These are phyloP conservation scores for Frankliniella fusca DNA, from an alignment of 2,888 invertebrate genomes.

Conservation along the genomic window DNA sequence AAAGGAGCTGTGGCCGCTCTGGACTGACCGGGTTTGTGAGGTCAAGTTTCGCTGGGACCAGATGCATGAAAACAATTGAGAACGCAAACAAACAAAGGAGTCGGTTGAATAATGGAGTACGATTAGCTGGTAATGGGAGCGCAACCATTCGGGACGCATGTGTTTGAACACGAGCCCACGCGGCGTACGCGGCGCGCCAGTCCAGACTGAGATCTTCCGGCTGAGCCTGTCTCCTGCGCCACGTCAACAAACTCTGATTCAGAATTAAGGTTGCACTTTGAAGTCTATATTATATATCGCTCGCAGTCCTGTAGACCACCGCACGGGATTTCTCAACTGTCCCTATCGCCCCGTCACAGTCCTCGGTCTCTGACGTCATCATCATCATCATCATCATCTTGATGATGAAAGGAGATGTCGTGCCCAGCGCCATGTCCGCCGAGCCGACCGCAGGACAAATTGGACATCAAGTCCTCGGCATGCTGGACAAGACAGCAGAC, in stretches of 20 bases:
- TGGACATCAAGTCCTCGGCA: slow-evolving; percentile 17
- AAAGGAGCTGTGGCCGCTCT: not conserved
- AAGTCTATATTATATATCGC: too few species aligned
- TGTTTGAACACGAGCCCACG: not conserved
- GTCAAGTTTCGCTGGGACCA: too few species aligned
- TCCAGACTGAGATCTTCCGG: too few species aligned
- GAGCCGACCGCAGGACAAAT: not conserved
- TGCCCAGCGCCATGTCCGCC: not conserved
- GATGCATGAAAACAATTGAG: not conserved
- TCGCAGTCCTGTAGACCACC: not conserved
- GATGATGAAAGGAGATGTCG: too few species aligned
- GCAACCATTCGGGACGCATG: not conserved
- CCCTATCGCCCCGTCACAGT: not conserved
- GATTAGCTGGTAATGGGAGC: slow-evolving; percentile 4
- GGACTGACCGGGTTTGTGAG: too few species aligned
- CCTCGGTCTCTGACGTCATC: not conserved
- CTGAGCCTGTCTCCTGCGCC: too few species aligned
- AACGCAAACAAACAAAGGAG: not conserved
- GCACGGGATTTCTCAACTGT: not conserved
- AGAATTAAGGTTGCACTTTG: too few species aligned
- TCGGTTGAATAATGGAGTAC: not conserved
- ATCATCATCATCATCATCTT: not conserved
- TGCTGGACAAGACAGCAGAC: not conserved
- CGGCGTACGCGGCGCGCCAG: too few species aligned
- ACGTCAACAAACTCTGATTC: too few species aligned